Evolutionary conservation across 2,888 invertebrate genomes (phyloP).

Genomic region (Sesia bembeciformis): DNA sequence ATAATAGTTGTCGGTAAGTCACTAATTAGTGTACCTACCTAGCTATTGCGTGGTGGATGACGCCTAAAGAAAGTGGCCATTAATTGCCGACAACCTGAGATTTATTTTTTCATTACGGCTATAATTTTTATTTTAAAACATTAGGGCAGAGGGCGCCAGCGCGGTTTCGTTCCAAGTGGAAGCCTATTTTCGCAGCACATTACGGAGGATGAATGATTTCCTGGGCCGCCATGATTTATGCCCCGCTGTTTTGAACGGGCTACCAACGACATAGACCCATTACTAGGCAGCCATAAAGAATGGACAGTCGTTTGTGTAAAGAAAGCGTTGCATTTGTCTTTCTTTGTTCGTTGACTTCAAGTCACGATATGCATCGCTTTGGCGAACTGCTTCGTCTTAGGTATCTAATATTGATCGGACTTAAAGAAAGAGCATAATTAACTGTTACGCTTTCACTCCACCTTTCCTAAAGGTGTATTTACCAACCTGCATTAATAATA

Average conservation of each 20-base stretch:
- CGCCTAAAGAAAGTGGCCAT: constrained; percentile 9
- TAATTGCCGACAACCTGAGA: constrained; percentile 12
- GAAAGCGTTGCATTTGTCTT: constrained; percentile 58
- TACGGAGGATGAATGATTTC: constrained; percentile 72
- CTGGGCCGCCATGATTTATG: constrained; percentile 67
- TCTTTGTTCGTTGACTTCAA: constrained; percentile 50
- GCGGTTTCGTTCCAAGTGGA: constrained; percentile 41
- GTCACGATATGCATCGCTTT: constrained; percentile 24
- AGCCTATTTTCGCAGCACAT: constrained; percentile 73
- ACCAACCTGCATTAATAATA: too few relatives aligned
- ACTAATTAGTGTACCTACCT: too few relatives aligned
- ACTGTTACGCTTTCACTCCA: neutral
- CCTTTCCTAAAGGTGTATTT: too few relatives aligned
- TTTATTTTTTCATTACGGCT: constrained; percentile 46
- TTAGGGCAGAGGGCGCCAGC: constrained; percentile 52
- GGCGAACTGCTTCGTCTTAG: constrained; percentile 15
- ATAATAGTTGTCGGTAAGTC: too few relatives aligned
- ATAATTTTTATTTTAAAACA: constrained; percentile 48
- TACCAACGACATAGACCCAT: constrained; percentile 49
- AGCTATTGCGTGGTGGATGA: neutral
- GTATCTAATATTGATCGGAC: neutral
- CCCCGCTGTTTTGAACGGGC: constrained; percentile 32
- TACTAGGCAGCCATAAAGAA: constrained; percentile 49
- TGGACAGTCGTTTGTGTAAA: constrained; percentile 54
- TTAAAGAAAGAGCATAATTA: neutral